phyloP scores from a whole-genome alignment of 2,113 vertebrate species.

The Labeo rohita region DNA sequence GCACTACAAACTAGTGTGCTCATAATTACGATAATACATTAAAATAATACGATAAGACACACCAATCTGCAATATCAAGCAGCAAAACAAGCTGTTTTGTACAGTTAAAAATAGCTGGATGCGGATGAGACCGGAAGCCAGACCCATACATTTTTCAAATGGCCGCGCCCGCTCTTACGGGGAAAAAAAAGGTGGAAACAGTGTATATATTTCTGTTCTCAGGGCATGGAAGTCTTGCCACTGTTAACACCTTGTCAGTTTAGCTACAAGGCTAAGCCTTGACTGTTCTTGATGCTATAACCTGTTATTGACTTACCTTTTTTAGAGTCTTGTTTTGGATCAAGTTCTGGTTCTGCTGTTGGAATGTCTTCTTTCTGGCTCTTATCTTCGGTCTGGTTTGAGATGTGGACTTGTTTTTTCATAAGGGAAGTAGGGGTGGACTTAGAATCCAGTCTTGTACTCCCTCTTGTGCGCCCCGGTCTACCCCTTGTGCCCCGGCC shows the following conservation, averaged over 20 bases:
- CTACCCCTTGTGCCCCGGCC: conserved; percentile 56
- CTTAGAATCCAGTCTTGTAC: conserved; percentile 46
- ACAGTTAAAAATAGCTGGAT: too few species aligned
- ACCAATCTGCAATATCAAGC: too few species aligned
- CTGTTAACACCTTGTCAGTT: not conserved
- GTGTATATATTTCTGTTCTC: not conserved
- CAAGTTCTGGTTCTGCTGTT: conserved; percentile 45
- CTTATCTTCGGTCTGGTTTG: conserved; percentile 50
- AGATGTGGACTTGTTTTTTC: conserved; percentile 49
- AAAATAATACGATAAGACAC: too few species aligned
- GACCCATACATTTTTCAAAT: too few species aligned
- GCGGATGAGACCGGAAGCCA: too few species aligned
- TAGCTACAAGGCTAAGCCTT: not conserved
- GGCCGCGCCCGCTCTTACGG: too few species aligned
- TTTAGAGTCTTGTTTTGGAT: conserved; percentile 31
- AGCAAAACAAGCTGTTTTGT: too few species aligned
- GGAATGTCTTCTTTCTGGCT: conserved; percentile 37
- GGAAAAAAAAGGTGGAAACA: too few species aligned
- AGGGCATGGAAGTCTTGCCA: not conserved
- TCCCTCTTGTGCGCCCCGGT: conserved; percentile 47
- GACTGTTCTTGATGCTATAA: not conserved
- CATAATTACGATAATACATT: too few species aligned
- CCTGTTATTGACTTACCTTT: conserved; percentile 64
- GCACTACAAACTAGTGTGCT: too few species aligned
- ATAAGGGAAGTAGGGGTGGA: conserved; percentile 54